Conservation (phyloP, 2,888 invertebrate species). For the Heliconius sara region DNA sequence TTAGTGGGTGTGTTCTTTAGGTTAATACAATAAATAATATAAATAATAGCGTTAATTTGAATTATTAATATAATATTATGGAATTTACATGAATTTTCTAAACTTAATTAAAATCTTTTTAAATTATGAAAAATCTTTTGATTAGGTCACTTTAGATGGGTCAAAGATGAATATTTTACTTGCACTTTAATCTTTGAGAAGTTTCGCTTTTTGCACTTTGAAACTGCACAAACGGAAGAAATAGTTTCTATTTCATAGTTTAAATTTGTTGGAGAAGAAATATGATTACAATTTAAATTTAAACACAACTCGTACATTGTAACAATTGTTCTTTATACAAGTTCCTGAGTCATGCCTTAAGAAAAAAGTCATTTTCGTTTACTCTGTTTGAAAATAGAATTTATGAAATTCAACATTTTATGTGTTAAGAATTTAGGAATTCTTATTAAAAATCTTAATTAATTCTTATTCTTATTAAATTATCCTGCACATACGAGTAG, state of each 20-base stretch:
- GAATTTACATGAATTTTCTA: not conserved
- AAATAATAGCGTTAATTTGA: not conserved
- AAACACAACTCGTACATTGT: not conserved
- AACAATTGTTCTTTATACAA: not conserved
- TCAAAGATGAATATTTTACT: not conserved
- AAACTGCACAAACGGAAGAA: not conserved
- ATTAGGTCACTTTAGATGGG: not conserved
- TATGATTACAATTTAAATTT: not conserved
- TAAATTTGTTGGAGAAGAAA: not conserved
- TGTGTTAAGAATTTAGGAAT: too few relatives aligned
- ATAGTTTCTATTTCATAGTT: slow-evolving; percentile 12
- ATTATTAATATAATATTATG: not conserved
- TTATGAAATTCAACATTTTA: not conserved
- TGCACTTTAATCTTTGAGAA: not conserved
- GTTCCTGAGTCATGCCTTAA: not conserved
- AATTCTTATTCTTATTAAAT: too few relatives aligned
- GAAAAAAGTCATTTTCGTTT: too few relatives aligned
- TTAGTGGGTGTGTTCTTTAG: too few relatives aligned
- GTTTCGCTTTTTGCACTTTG: slow-evolving; percentile 11
- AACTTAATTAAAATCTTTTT: not conserved
- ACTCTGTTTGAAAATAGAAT: not conserved
- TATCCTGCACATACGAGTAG: not conserved
- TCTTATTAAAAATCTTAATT: too few relatives aligned
- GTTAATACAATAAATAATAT: too few relatives aligned
- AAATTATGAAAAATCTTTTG: not conserved